Evolutionary conservation across 2,113 vertebrate genomes (phyloP).

Genomic region (Hiodon alosoides): DNA sequence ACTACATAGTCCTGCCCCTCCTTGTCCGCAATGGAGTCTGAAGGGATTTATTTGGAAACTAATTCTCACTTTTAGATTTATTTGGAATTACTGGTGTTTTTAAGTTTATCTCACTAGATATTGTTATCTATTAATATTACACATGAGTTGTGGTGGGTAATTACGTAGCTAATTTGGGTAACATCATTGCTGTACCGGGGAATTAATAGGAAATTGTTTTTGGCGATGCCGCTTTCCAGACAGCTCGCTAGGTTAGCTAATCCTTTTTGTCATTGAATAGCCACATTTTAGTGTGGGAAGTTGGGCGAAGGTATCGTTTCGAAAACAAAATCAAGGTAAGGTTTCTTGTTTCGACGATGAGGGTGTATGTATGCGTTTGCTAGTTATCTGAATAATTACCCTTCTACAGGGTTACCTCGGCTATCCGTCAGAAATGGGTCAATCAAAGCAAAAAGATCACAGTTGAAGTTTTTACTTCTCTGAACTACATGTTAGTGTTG

Average conservation of each 20-base stretch:
- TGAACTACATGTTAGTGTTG: too few relatives aligned
- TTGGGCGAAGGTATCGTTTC: neutral
- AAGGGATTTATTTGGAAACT: conserved; percentile 21
- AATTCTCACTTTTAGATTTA: conserved; percentile 27
- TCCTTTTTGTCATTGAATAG: conserved; percentile 36
- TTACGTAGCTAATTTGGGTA: too few relatives aligned
- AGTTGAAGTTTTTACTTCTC: too few relatives aligned
- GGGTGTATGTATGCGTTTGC: too few relatives aligned
- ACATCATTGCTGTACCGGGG: neutral
- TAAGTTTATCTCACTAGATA: neutral
- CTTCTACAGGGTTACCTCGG: neutral
- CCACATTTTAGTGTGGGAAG: neutral
- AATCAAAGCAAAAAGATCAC: neutral
- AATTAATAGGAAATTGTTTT: conserved; percentile 35
- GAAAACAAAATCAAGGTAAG: neutral
- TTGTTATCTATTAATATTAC: neutral
- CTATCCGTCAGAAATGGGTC: neutral
- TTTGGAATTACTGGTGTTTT: neutral
- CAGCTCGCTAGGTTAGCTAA: conserved; percentile 30
- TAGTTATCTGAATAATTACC: too few relatives aligned
- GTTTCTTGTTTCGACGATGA: neutral
- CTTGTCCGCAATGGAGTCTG: conserved; percentile 46
- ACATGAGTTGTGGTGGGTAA: too few relatives aligned
- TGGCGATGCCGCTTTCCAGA: conserved; percentile 41
- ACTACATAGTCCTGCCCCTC: conserved; percentile 30